Base-by-base conservation (phyloP, 2,113 vertebrate genomes). In the Plectropomus leopardus region DNA sequence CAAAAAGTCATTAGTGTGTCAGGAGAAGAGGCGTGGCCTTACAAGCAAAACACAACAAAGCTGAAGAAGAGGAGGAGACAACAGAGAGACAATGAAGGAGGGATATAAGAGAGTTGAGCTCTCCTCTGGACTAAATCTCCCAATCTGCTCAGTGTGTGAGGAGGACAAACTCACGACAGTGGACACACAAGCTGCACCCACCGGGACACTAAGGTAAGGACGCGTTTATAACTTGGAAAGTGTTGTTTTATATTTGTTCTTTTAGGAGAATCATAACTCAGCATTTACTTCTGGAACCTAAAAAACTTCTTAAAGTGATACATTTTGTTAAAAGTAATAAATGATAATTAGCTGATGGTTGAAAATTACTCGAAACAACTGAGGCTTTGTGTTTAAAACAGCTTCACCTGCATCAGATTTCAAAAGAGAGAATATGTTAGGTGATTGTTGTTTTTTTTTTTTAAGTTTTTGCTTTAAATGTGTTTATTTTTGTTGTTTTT, bases 61-160 rank as follows among this genome's bases (percentile, higher is more conserved):
- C 34, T 60, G 74, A 72, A 34, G 70, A 28, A 66, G 23, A 67
- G 78, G 83, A 71, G 72, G 58, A 73, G 57, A 73, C 44, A 44
- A 44, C 72, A 73, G 40, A 34, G 86, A 66, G 68, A 71, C 6
- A 48, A 76, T 42, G 61, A 78, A 61, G 77, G 76, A 82, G 86
- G 81, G 87, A 76, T 58, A 78, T 60, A 81, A 75, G n/a, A 60
- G 86, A 63, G 58, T 54, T 76, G 78, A 89, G 81, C 74, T 60
- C 70, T 81, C 36, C 73, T 67, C 74, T 76, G 76, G 64, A 86
- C 84, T 89, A 93, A 93, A 89, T 92, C 92, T 76, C 58, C 77
- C 89, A 92, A 87, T 88, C 89, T 92, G 67, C 85, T 90, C 88
- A 89, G 87, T 50, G 78, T 61, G 53, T 72, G 76, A 87, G 72